A percentile compares a stretch with the other conserved stretches of the same genome.
Evolutionary conservation across 2,888 invertebrate genomes (phyloP).

Genomic region (Diaphora mendica): DNA sequence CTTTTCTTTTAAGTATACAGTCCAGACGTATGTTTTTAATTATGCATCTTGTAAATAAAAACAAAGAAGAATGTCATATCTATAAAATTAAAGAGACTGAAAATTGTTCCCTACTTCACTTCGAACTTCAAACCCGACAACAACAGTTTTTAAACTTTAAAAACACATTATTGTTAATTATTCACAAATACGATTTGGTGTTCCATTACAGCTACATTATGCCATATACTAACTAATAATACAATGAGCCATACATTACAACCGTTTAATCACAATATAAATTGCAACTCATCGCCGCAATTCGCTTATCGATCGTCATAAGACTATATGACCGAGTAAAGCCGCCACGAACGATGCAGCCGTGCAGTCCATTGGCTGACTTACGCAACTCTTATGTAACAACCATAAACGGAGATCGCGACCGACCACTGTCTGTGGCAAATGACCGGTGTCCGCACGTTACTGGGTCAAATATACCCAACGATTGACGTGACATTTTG

Average conservation of each 20-base stretch:
- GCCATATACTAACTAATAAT: background rate
- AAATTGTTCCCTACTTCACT: no score
- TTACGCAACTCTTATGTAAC: constrained; percentile 74
- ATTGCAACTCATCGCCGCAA: constrained; percentile 28
- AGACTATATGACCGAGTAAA: constrained; percentile 30
- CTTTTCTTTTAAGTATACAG: no score
- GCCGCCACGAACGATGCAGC: constrained; percentile 46
- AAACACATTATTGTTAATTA: background rate
- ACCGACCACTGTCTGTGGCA: constrained; percentile 62
- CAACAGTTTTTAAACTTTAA: no score
- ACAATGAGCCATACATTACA: constrained; percentile 18
- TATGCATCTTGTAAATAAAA: no score
- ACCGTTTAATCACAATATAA: constrained; percentile 18
- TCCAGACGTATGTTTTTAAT: no score
- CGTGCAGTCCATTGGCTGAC: constrained; percentile 57
- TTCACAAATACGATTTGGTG: background rate
- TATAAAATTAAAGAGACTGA: no score
- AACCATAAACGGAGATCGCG: constrained; percentile 41
- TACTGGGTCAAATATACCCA: constrained; percentile 64
- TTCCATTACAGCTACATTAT: background rate
- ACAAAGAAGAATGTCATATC: no score
- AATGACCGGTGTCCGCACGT: constrained; percentile 64
- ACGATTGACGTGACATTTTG: constrained; percentile 58
- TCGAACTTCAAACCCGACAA: background rate
- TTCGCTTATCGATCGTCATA: constrained; percentile 37